Evolutionary conservation across 2,888 invertebrate species (phyloP), one percentile per base, ranked within the genome.

Genomic region (Dryadula phaetusa): DNA sequence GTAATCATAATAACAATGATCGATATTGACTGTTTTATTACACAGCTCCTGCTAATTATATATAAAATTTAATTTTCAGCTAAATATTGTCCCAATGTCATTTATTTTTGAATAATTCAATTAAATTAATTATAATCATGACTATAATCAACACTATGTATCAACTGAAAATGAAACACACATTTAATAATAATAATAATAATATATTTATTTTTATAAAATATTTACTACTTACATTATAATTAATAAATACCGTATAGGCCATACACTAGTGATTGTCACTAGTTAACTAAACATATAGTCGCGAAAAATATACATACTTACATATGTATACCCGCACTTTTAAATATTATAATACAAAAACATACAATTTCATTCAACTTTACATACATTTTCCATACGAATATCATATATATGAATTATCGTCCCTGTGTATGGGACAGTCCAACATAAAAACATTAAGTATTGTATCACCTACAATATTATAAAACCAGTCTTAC

Each of bases 161-260:
- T 32, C 5, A 12, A 14, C 14, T 8, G 20, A 61, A 20, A 20
- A 46, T 47, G 28, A 63, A 53, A 52, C 49, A 63, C 8, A 32
- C 10, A 22, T 10, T 28, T 47, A 14, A 28, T 28, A 28, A 32
- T n/a, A 14, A 28, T 28, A 28, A 32, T n/a, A 22, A 22, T 63
- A 12, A 32, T 53, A 63, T 53, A 20, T 63, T 54, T 54, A 53
- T 42, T 44, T 22, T 44, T 54, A 63, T 52, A 63, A 28, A 44
- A 63, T 44, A 63, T 63, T 63, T 32, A 54, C 63, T 63, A 63
- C 53, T 63, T 54, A 63, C 22, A 20, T 44, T 63, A 63, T n/a
- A 1, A 40, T 62, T 40, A 62, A 61, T 62, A 53, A 63, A 63
- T 53, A 63, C 40, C 42, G 32, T 28, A 32, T 63, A 28, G 28